Evolutionary conservation across 1,140 invertebrate species (phyloP).

Genomic region (Epicauta chinensis): DNA sequence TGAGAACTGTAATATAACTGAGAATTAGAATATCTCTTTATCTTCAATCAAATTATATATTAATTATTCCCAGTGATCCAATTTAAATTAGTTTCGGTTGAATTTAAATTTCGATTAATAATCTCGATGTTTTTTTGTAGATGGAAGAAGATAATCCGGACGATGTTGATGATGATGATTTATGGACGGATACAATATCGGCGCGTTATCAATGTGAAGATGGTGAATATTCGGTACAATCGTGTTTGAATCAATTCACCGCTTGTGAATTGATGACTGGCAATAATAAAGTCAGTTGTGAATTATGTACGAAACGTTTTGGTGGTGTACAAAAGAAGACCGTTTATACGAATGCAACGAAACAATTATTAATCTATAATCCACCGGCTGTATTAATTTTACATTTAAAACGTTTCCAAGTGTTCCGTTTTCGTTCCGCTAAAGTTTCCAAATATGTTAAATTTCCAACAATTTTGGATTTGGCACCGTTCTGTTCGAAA

Average conservation of each 20-base stretch:
- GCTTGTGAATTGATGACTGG: constrained; percentile 80
- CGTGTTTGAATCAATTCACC: constrained; percentile 89
- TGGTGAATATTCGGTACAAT: constrained; percentile 75
- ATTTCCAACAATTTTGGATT: constrained; percentile 80
- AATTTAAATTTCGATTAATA: no score
- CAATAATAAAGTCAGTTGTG: constrained; percentile 88
- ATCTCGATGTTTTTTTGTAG: constrained; percentile 12
- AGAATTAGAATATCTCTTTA: no score
- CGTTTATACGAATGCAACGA: constrained; percentile 83
- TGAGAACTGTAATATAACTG: no score
- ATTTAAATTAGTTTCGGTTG: no score
- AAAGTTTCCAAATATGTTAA: constrained; percentile 84
- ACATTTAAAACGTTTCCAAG: constrained; percentile 87
- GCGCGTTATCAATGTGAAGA: constrained; percentile 64
- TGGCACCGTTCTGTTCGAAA: constrained; percentile 85
- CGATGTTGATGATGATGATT: constrained; percentile 28
- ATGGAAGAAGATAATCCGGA: constrained; percentile 36
- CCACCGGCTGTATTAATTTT: constrained; percentile 91
- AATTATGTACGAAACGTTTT: constrained; percentile 76
- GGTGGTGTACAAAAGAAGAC: constrained; percentile 59
- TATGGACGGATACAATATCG: constrained; percentile 49
- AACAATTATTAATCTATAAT: constrained; percentile 83
- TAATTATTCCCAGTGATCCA: no score
- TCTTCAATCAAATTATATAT: no score
- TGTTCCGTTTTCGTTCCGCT: constrained; percentile 36